These are phyloP conservation scores for Dicerorhinus sumatrensis DNA, from an alignment of 2,113 vertebrate genomes.

Conservation along the genomic window DNA sequence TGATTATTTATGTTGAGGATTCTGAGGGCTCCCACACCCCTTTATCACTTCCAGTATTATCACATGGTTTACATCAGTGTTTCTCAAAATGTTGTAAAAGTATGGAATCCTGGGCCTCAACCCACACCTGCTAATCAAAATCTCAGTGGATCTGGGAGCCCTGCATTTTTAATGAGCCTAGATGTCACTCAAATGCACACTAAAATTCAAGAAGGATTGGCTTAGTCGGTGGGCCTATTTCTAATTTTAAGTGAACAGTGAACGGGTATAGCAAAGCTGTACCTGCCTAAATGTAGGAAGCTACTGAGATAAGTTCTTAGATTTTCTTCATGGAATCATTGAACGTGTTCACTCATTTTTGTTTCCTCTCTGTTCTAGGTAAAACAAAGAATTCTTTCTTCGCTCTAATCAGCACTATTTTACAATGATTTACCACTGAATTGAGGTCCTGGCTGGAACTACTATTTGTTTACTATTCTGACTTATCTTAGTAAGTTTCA, in stretches of 20 bases:
- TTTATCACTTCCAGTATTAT: slow-evolving; percentile 51
- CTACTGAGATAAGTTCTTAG: not conserved
- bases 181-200: slow-evolving; percentile 32
- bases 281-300: not conserved
- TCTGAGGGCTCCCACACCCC: slow-evolving; percentile 14
- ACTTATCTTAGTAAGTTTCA: slow-evolving; percentile 47
- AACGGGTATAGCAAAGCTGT: not conserved
- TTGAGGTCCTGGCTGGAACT: not conserved
- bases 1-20: slow-evolving; percentile 51
- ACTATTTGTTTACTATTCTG: slow-evolving; percentile 9
- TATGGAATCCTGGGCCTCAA: slow-evolving; percentile 6
- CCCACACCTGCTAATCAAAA: slow-evolving; percentile 48
- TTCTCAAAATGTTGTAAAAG: slow-evolving; percentile 33
- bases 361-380: slow-evolving; percentile 11
- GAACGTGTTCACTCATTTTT: slow-evolving; percentile 25
- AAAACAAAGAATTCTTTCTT: slow-evolving; percentile 22
- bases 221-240: not conserved
- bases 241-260: slow-evolving; percentile 44
- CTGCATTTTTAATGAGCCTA: slow-evolving; percentile 42
- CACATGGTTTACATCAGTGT: slow-evolving; percentile 33
- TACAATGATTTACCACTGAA: not conserved
- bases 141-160: not conserved
- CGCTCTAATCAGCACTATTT: slow-evolving; percentile 12
- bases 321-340: slow-evolving; percentile 5
- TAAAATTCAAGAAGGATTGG: slow-evolving; percentile 11